A percentile compares a stretch with the other conserved stretches of the same genome.
Conservation (phyloP, 2,113 vertebrate species). For the Pterocles burchelli region DNA sequence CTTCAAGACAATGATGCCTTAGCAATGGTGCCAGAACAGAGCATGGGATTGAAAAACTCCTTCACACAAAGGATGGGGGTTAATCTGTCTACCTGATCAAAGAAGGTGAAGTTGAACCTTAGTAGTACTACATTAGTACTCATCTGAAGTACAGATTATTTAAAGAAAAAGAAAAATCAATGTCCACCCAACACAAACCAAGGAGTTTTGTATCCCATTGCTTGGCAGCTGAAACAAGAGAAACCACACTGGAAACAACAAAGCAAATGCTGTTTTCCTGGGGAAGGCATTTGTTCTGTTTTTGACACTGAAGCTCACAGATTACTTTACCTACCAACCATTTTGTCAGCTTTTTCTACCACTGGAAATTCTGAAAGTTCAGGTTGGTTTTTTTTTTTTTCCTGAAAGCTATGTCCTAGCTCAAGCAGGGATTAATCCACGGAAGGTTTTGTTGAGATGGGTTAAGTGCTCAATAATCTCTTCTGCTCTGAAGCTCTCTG, state of each 20-base stretch:
- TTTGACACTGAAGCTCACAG: background rate
- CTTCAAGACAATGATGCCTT: background rate
- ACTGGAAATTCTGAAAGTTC: background rate
- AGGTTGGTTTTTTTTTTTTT: background rate
- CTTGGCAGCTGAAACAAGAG: background rate
- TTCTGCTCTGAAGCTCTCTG: background rate
- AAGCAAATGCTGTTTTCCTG: background rate
- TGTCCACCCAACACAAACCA: background rate
- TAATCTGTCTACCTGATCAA: background rate
- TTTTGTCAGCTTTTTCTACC: background rate
- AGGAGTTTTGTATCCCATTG: fast-evolving
- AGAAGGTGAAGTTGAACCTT: background rate
- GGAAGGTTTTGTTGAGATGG: background rate
- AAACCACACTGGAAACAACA: background rate
- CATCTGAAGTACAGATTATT: background rate
- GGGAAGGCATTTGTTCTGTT: background rate
- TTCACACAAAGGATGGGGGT: fast-evolving
- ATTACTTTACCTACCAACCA: background rate
- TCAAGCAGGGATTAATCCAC: background rate
- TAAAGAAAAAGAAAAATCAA: too few relatives aligned
- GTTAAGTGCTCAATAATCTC: background rate
- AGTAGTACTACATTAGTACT: background rate
- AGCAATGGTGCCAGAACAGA: background rate
- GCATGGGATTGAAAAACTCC: fast-evolving
- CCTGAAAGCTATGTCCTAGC: background rate